Conservation (phyloP, 2,113 vertebrate species). For the Crotalus viridis region DNA sequence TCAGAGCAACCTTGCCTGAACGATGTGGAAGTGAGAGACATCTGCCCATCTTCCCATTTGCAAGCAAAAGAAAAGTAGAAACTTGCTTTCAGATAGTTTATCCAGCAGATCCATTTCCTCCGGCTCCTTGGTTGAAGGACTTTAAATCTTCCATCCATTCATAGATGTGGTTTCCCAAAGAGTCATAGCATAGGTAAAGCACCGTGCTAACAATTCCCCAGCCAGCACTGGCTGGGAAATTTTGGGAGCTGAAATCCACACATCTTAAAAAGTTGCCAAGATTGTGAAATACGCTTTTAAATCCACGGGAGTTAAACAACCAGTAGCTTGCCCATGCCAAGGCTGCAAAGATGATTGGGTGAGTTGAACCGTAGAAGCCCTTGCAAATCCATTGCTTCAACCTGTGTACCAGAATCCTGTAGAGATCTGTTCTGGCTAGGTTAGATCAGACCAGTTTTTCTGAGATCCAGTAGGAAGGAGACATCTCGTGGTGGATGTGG, state of each 20-base stretch:
- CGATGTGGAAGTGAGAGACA: neutral
- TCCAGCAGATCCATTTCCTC: neutral
- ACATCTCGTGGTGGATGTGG: conserved; percentile 48
- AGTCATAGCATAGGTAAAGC: neutral
- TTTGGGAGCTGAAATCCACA: neutral
- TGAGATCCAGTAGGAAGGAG: conserved; percentile 13
- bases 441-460: neutral
- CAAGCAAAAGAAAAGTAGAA: neutral
- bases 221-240: neutral
- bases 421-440: neutral
- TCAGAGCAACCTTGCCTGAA: neutral
- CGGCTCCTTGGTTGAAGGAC: neutral
- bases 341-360: neutral
- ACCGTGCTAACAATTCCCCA: neutral
- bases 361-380: neutral
- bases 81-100: neutral
- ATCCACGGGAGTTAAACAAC: neutral
- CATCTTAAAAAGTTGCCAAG: neutral
- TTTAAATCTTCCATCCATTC: neutral
- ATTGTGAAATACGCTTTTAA: neutral
- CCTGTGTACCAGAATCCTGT: neutral
- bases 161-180: neutral
- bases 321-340: neutral
- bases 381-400: neutral
- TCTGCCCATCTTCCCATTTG: neutral